Conservation (phyloP, 2,113 vertebrate genomes). For the Hippocampus comes region DNA sequence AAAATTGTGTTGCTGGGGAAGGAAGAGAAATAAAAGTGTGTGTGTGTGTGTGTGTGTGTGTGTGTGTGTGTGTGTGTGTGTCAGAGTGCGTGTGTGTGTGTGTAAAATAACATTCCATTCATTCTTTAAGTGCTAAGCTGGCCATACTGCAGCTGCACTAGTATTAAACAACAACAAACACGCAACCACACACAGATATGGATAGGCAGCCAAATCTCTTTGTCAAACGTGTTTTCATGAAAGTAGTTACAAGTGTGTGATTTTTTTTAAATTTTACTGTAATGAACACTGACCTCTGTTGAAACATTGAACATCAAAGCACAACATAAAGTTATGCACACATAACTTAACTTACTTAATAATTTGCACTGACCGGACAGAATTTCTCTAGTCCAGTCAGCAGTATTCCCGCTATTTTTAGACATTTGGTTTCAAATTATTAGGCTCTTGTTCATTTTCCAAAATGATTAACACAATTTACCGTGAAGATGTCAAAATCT, state of each 20-base stretch:
- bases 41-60: constrained; percentile 26
- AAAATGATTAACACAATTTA: too few species aligned
- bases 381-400: too few species aligned
- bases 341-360: too few species aligned
- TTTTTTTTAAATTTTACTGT: constrained; percentile 1
- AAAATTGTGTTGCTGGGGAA: background rate
- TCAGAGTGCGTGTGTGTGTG: constrained; percentile 26
- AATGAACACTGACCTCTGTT: background rate
- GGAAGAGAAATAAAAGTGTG: background rate
- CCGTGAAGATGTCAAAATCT: too few species aligned
- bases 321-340: background rate
- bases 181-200: background rate
- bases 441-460: too few species aligned
- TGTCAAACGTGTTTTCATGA: constrained; percentile 1
- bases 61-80: constrained; percentile 26
- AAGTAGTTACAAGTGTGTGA: background rate
- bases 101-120: constrained; percentile 73
- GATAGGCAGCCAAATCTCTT: constrained; percentile 14
- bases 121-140: constrained; percentile 69
- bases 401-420: too few species aligned
- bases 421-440: too few species aligned
- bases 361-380: too few species aligned
- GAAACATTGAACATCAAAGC: background rate
- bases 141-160: constrained; percentile 50
- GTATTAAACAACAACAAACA: constrained; percentile 8